A percentile compares a stretch with the other conserved stretches of the same genome.
These are phyloP conservation scores for Pyrrhosoma nymphula DNA, from an alignment of 2,888 invertebrate species.

Conservation along the genomic window DNA sequence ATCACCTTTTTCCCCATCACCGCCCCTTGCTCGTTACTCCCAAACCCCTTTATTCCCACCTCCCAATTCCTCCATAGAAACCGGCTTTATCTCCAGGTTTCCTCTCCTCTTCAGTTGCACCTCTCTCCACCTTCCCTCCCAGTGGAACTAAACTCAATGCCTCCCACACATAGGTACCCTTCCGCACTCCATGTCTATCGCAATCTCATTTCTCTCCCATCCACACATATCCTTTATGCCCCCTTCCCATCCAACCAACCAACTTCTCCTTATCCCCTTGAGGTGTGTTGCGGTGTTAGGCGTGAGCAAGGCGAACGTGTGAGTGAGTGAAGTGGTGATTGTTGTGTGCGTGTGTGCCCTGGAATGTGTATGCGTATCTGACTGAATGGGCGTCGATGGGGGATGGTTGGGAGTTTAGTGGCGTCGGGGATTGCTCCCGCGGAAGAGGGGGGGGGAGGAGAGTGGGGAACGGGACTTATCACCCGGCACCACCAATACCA, in stretches of 20 bases:
- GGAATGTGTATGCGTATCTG: not conserved
- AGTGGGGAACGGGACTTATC: slow-evolving; percentile 48
- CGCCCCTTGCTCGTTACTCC: not conserved
- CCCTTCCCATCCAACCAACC: not conserved
- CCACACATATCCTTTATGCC: not conserved
- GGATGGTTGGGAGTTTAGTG: not conserved
- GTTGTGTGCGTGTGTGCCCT: not conserved
- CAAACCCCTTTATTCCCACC: not conserved
- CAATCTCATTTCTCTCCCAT: not conserved
- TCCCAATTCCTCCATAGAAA: not conserved
- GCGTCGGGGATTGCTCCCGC: not conserved
- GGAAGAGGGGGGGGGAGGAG: not conserved
- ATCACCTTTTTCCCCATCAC: not conserved
- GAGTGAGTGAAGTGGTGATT: not conserved
- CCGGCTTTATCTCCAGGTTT: not conserved
- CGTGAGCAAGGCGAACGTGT: not conserved
- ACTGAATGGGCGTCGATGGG: not conserved
- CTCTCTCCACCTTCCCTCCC: no score
- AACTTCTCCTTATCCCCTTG: not conserved
- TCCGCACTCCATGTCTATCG: not conserved
- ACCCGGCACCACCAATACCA: not conserved
- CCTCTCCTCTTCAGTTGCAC: not conserved
- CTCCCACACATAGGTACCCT: no score
- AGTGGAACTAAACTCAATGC: no score
- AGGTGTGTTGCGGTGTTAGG: not conserved